Evolutionary conservation across 2,113 vertebrate genomes (phyloP), one percentile per base, ranked within the genome.

Genomic region (Jacana jacana): DNA sequence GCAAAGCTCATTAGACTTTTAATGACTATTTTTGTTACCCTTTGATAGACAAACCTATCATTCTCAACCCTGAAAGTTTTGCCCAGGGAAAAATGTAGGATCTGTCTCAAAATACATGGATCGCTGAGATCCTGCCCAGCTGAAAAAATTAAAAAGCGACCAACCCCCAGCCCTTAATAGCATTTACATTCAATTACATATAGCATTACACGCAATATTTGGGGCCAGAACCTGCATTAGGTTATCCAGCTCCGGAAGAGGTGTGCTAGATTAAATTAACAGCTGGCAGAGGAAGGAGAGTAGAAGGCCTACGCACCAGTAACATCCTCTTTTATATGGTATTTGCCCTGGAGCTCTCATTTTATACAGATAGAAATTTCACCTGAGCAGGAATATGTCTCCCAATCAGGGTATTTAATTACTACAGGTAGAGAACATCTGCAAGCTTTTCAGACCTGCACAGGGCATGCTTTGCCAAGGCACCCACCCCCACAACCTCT

Each of bases 41-140:
- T 91, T 93, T 92, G 86, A 86, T 60, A 93, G 92, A 81, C 49
- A 92, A 82, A 84, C 86, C 73, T 84, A 91, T 73, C 33, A 44
- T 89, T 81, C 48, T 55, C 77, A 86, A 64, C 31, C 64, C 24
- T 42, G 40, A 10, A 89, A 92, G 17, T 86, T 87, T 80, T 85
- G 95, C 73, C 73, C 58, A 54, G 27, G 54, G 83, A 92, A 81
- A 92, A 92, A 87, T 39, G 28, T 61, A 64, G 51, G 30, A 78
- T 66, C 33, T 73, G 28, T 75, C 65, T 86, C 82, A 81, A 86
- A 90, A 79, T 71, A 84, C 88, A 90, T 30, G 35, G 48, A 84
- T 79, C 19, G 11, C 6, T 82, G 82, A 81, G 37, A 79, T 63
- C 7, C 70, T 66, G 17, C n/a, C 85, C 69, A 81, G 27, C 17